Conservation (phyloP, 2,797 vertebrate genomes). For the Fistularia tabacaria region DNA sequence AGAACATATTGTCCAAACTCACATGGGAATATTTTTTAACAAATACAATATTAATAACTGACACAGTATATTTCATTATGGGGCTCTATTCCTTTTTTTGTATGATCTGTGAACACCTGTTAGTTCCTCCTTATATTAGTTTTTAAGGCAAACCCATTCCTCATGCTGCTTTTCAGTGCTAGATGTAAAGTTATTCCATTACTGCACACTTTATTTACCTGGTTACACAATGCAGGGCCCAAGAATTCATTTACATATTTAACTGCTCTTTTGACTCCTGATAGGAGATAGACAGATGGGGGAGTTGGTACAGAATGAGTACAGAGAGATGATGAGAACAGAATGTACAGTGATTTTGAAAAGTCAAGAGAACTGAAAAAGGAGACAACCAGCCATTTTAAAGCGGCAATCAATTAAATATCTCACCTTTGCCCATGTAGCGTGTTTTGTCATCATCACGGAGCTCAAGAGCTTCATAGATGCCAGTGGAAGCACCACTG, state of each 20-base stretch:
- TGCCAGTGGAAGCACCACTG: conserved; percentile 95
- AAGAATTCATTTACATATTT: conserved; percentile 99
- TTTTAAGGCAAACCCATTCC: conserved; percentile 63
- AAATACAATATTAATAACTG: neutral
- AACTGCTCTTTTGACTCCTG: conserved; percentile 97
- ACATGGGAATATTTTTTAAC: conserved; percentile 2
- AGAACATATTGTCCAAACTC: conserved; percentile 28
- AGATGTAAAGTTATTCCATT: conserved; percentile 11
- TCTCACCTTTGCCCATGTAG: conserved; percentile 92
- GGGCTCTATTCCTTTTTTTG: neutral
- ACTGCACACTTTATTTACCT: conserved; percentile 83
- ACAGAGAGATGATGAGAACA: conserved; percentile 9
- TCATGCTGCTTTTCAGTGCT: conserved; percentile 66
- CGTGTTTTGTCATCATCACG: conserved; percentile 98
- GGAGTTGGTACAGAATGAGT: conserved; percentile 25
- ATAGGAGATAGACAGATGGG: conserved; percentile 57
- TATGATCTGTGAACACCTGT: conserved; percentile 65
- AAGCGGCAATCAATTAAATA: neutral
- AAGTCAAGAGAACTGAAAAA: conserved; percentile 8
- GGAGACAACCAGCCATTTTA: neutral
- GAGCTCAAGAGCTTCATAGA: conserved; percentile 97
- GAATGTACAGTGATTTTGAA: conserved; percentile 12
- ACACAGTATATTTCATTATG: conserved; percentile 35
- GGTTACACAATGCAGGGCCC: conserved; percentile 93
- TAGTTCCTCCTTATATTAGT: conserved; percentile 63